Evolutionary conservation across 2,888 invertebrate species (phyloP), one percentile per base, ranked within the genome.

Genomic region (Ormia ochracea): DNA sequence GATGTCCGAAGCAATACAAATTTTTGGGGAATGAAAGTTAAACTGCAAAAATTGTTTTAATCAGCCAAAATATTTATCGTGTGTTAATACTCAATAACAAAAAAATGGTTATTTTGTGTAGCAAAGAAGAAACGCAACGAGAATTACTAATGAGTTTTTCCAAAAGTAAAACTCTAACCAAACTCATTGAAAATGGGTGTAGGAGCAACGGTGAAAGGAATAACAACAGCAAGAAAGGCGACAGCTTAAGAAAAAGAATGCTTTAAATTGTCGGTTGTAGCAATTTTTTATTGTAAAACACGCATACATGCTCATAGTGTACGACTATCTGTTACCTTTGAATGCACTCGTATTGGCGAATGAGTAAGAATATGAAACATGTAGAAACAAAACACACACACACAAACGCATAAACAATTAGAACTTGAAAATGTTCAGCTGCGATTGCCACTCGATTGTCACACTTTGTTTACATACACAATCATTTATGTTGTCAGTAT

Each of bases 381-480:
- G 38, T 10, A 41, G 36, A 31, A 33, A 45, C n/a, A 36, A 68
- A 48, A 48, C n/a, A n/a, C n/a, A n/a, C n/a, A n/a, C n/a, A n/a
- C n/a, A n/a, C n/a, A n/a, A n/a, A n/a, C n/a, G n/a, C n/a, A n/a
- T n/a, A 77, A 26, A 43, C 50, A 52, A 28, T 56, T 58, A 28
- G 36, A 77, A 52, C 41, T 19, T 54, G 68, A 70, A 77, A 68
- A 56, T 65, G 74, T 77, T 78, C 81, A 76, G 80, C 73, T 81
- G 81, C 80, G 78, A 81, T 78, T 83, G 84, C 84, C 84, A 84
- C 84, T 83, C 84, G 84, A 82, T 82, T 82, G 84, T 82, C 84
- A 83, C 83, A 82, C 84, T 83, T 84, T 82, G 80, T 54, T 78
- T 63, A 66, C 9, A 74, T 12, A n/a, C n/a, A 3, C 36, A 48